phyloP scores from a whole-genome alignment of 37 sponge, comb jelly and placozoan species.

The Dysidea cf. avara region DNA sequence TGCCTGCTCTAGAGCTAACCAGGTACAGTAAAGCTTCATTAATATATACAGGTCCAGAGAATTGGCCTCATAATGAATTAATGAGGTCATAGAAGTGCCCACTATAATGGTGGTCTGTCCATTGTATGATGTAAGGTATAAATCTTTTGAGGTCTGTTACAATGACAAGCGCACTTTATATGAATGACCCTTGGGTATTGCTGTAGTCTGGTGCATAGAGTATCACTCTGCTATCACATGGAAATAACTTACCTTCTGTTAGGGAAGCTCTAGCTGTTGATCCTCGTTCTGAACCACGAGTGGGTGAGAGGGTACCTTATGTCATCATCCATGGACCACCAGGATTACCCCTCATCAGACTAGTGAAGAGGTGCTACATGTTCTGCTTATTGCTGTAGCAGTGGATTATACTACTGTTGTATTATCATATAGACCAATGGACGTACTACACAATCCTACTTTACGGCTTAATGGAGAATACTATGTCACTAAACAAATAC shows the following conservation, averaged over 20 bases:
- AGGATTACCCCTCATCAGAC: conserved; percentile 81
- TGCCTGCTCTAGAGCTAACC: conserved; percentile 85
- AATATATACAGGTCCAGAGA: not conserved
- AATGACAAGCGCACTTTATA: no score
- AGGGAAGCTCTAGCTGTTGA: conserved; percentile 47
- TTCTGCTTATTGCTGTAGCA: no score
- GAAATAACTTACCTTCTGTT: no score
- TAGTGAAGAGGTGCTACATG: conserved; percentile 61
- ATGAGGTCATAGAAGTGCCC: not conserved
- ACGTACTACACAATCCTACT: conserved; percentile 39
- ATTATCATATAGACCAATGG: conserved; percentile 64
- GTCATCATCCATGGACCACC: conserved; percentile 84
- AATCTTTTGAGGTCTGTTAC: not conserved
- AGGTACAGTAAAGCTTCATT: conserved; percentile 40
- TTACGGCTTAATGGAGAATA: conserved; percentile 79
- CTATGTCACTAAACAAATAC: conserved; percentile 87
- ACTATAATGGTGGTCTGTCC: not conserved
- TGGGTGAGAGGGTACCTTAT: conserved; percentile 91
- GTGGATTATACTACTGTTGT: not conserved
- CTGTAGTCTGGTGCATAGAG: no score
- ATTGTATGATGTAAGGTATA: not conserved
- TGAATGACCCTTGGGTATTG: no score
- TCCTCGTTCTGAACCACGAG: conserved; percentile 73
- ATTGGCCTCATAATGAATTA: not conserved
- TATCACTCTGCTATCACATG: no score